Base-by-base conservation (phyloP, 2,888 invertebrate genomes). In the Eristalis tenax region DNA sequence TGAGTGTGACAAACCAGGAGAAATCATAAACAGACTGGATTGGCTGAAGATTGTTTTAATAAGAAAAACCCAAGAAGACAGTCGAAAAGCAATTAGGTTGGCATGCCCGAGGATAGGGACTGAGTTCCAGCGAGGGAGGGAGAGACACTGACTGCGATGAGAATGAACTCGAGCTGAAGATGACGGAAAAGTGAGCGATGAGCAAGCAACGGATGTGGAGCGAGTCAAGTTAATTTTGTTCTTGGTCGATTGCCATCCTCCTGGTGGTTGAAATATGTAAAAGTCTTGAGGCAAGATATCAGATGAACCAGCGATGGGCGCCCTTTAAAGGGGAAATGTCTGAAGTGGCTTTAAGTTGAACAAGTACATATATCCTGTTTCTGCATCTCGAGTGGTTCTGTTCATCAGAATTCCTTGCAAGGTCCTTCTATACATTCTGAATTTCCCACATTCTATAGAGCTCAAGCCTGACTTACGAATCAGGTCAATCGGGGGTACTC, bases 71-170 rank as follows among this genome's bases (percentile, higher is more conserved):
- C 18, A 18, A 50, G 50, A 18, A 50, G 18, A 18, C 50, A 18
- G 50, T 50, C 50, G 6, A 50, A 18, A 50, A 18, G 18, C 18
- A 50, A 50, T 73, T 66, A 78, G 59, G 63, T n/a, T 1, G 74
- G 65, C 66, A 85, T 85, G 85, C 84, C 85, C 64, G 81, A 85
- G 68, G 73, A 57, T 26, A 84, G 71, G n/a, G n/a, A n/a, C n/a
- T 75, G 90, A 90, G 22, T 91, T 90, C 75, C 69, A 90, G 15
- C 91, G 43, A 43, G 18, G 8, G 18, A 18, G 90, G 57, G 91
- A 91, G 80, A 38, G 8, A 91, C 86, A 90, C 92, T 77, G 92
- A 91, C 83, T 91, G 90, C 84, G 92, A 92, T 40, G 92, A 92
- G 59, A 92, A 93, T 89, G 91, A 91, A 15, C 87, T 89, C 59